These are phyloP conservation scores for Parotocinclus haroldoi DNA, from an alignment of 2,797 vertebrate species.

Conservation along the genomic window DNA sequence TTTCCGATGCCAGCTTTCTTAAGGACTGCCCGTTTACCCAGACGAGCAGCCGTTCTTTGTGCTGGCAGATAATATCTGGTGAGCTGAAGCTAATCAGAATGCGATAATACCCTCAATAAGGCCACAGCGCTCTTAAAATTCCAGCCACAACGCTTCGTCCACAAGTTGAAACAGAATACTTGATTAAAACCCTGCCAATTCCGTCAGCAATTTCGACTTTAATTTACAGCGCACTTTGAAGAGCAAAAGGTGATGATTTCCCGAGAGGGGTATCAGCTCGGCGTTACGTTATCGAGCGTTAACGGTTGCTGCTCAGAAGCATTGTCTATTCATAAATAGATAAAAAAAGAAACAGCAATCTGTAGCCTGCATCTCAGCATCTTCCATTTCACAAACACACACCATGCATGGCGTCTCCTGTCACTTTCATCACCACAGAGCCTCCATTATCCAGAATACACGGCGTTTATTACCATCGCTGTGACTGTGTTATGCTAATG, in stretches of 20 bases:
- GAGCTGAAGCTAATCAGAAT: conserved; percentile 54
- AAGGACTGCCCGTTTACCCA: too few species aligned
- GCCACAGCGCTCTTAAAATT: conserved; percentile 58
- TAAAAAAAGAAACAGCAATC: too few species aligned
- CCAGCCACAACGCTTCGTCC: conserved; percentile 42
- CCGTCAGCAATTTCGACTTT: conserved; percentile 66
- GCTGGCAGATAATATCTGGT: conserved; percentile 51
- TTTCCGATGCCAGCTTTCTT: too few species aligned
- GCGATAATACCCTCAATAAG: conserved; percentile 58
- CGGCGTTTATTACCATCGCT: conserved; percentile 9
- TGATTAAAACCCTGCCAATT: conserved; percentile 70
- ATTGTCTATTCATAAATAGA: too few species aligned
- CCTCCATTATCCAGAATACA: conserved; percentile 22
- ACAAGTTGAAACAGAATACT: conserved; percentile 67
- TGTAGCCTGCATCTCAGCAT: background rate
- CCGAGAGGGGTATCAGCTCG: conserved; percentile 59
- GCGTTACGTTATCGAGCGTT: conserved; percentile 49
- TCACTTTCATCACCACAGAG: conserved; percentile 9
- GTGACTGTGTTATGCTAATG: conserved; percentile 1
- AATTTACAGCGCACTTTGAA: conserved; percentile 62
- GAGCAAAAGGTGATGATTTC: conserved; percentile 69
- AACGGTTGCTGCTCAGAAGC: too few species aligned
- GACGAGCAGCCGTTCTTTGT: conserved; percentile 20
- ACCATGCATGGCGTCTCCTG: background rate
- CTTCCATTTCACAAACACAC: conserved; percentile 16